phyloP scores from a whole-genome alignment of 1,140 invertebrate species.

The Eumeta japonica region DNA sequence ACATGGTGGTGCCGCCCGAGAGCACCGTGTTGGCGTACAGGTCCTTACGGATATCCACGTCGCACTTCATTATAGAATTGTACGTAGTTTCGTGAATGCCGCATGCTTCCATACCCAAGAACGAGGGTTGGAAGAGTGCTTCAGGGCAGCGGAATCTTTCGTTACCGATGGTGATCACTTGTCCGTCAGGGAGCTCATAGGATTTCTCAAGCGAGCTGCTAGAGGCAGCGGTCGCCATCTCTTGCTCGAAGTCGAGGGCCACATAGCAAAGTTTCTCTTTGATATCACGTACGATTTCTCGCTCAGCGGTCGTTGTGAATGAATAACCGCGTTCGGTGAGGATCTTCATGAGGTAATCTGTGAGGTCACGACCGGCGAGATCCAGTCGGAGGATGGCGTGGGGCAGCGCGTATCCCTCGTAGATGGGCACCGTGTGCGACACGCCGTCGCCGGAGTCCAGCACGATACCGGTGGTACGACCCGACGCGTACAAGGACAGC shows the following conservation, averaged over 20 bases:
- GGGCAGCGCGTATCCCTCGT: slow-evolving; percentile 83
- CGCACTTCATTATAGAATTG: slow-evolving; percentile 93
- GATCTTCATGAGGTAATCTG: slow-evolving; percentile 91
- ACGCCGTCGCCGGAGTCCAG: slow-evolving; percentile 87
- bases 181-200: slow-evolving; percentile 84
- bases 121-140: slow-evolving; percentile 87
- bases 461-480: slow-evolving; percentile 90
- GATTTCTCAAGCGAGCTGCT: slow-evolving; percentile 84
- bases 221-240: slow-evolving; percentile 89
- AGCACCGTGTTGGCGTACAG: slow-evolving; percentile 90
- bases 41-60: slow-evolving; percentile 91
- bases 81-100: slow-evolving; percentile 84
- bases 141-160: slow-evolving; percentile 93
- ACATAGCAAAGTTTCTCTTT: slow-evolving; percentile 93
- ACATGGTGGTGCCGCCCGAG: slow-evolving; percentile 91
- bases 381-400: slow-evolving; percentile 86
- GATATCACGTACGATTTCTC: slow-evolving; percentile 91
- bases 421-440: slow-evolving; percentile 87
- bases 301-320: slow-evolving; percentile 80
- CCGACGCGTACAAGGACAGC: slow-evolving; percentile 81
- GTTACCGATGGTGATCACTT: slow-evolving; percentile 92
- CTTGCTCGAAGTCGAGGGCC: slow-evolving; percentile 91
- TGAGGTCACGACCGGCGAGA: slow-evolving; percentile 84
- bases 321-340: slow-evolving; percentile 83
- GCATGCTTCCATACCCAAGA: slow-evolving; percentile 82